These are phyloP conservation scores for Drosophila aldrichi DNA, from an alignment of 2,888 invertebrate species.

Conservation along the genomic window DNA sequence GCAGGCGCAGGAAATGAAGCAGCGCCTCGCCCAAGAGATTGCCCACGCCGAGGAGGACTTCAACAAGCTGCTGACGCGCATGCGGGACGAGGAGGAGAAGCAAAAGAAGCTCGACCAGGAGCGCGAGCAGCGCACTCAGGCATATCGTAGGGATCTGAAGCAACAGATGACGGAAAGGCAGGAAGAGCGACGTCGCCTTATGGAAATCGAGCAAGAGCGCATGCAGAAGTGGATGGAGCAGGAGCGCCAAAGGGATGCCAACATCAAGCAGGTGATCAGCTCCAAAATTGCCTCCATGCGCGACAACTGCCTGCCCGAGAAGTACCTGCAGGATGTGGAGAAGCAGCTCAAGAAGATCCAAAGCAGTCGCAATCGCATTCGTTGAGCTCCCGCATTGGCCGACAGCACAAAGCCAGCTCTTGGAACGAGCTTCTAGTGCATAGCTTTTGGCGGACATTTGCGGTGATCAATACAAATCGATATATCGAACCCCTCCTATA, in stretches of 20 bases:
- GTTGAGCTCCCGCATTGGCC: slow-evolving; percentile 24
- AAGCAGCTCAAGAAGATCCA: slow-evolving; percentile 78
- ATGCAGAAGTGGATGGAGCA: slow-evolving; percentile 82
- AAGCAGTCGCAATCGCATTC: slow-evolving; percentile 62
- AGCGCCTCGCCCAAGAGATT: slow-evolving; percentile 83
- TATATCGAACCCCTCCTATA: slow-evolving; percentile 26
- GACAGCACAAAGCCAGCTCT: neutral
- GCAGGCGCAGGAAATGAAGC: slow-evolving; percentile 83
- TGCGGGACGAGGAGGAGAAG: slow-evolving; percentile 82
- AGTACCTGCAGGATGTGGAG: slow-evolving; percentile 85
- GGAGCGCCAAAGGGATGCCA: slow-evolving; percentile 82
- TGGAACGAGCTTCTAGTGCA: slow-evolving; percentile 16
- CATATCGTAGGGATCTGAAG: slow-evolving; percentile 83
- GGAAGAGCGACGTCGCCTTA: slow-evolving; percentile 77
- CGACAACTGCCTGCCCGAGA: slow-evolving; percentile 84
- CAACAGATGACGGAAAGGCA: slow-evolving; percentile 84
- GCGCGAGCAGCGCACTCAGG: slow-evolving; percentile 69
- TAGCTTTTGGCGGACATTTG: slow-evolving; percentile 32
- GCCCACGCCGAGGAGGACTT: slow-evolving; percentile 84
- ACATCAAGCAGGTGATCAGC: slow-evolving; percentile 83
- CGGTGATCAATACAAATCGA: neutral
- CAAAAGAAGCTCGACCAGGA: slow-evolving; percentile 69
- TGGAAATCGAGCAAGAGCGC: slow-evolving; percentile 78
- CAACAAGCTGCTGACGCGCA: slow-evolving; percentile 74
- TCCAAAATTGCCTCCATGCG: slow-evolving; percentile 84